These are phyloP conservation scores for Cylas formicarius DNA, from an alignment of 1,140 invertebrate species.

Conservation along the genomic window DNA sequence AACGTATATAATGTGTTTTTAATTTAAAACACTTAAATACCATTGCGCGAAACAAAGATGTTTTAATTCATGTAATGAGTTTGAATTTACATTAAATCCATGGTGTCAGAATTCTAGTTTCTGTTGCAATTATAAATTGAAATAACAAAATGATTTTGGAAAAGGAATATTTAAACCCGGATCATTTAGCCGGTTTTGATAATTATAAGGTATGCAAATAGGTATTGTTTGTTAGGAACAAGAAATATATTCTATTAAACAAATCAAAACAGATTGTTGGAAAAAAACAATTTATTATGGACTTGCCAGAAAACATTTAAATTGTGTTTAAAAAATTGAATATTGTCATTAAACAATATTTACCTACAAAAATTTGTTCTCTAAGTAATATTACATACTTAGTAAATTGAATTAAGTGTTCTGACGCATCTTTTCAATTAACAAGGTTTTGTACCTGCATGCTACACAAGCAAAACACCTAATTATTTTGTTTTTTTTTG, in stretches of 20 bases:
- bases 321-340: conserved; percentile 2
- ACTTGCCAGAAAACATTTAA: neutral
- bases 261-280: no score
- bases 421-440: neutral
- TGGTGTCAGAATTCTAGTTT: no score
- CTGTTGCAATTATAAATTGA: no score
- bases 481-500: conserved; percentile 43
- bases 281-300: neutral
- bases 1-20: no score
- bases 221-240: neutral
- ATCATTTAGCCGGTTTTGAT: conserved; percentile 83
- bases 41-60: no score
- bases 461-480: neutral
- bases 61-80: no score
- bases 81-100: no score
- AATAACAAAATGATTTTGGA: conserved; percentile 38
- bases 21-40: no score
- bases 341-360: neutral
- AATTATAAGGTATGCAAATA: conserved; percentile 75
- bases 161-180: conserved; percentile 65
- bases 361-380: neutral
- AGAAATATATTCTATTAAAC: no score
- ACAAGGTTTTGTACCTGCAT: conserved; percentile 5
- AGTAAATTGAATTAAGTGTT: conserved; percentile 3
- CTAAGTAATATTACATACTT: conserved; percentile 6